Percentiles rank a stretch among this genome's conserved stretches.
phyloP scores from a whole-genome alignment of 2,888 invertebrate species.

The Agrotis puta region DNA sequence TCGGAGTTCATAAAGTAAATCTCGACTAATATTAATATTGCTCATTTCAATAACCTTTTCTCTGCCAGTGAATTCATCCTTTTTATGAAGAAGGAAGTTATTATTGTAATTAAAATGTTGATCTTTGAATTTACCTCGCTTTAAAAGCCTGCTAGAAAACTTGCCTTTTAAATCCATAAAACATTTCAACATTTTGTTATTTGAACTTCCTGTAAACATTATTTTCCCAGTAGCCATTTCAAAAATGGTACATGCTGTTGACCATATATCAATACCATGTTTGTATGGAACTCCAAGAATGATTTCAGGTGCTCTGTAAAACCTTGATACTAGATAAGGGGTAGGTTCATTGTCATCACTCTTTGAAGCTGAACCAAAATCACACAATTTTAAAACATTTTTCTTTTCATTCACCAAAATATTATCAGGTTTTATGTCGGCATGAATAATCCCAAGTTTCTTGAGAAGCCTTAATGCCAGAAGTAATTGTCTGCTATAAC shows the following conservation, averaged over 20 bases:
- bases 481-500: slow-evolving; percentile 98
- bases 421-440: slow-evolving; percentile 99
- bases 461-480: slow-evolving; percentile 97
- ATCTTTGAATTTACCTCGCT: slow-evolving; percentile 98
- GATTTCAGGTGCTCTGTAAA: slow-evolving; percentile 99
- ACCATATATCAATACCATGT: slow-evolving; percentile 99
- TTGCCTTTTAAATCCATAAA: slow-evolving; percentile 99
- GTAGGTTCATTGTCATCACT: slow-evolving; percentile 98
- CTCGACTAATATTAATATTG: slow-evolving; percentile 95
- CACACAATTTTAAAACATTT: slow-evolving; percentile 98
- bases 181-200: slow-evolving; percentile 99
- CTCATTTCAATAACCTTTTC: slow-evolving; percentile 98
- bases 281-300: slow-evolving; percentile 99
- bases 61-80: slow-evolving; percentile 99
- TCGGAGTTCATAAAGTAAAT: slow-evolving; percentile 96
- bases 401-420: slow-evolving; percentile 99
- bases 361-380: slow-evolving; percentile 99
- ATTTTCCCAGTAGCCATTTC: slow-evolving; percentile 99
- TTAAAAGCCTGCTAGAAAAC: slow-evolving; percentile 98
- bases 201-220: slow-evolving; percentile 98
- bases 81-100: slow-evolving; percentile 98
- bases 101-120: slow-evolving; percentile 99
- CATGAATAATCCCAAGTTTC: slow-evolving; percentile 98
- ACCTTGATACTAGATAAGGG: slow-evolving; percentile 99
- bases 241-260: slow-evolving; percentile 99